A percentile compares a stretch with the other conserved stretches of the same genome.
Evolutionary conservation across 2,113 vertebrate species (phyloP).

Genomic region (Anseranas semipalmata): DNA sequence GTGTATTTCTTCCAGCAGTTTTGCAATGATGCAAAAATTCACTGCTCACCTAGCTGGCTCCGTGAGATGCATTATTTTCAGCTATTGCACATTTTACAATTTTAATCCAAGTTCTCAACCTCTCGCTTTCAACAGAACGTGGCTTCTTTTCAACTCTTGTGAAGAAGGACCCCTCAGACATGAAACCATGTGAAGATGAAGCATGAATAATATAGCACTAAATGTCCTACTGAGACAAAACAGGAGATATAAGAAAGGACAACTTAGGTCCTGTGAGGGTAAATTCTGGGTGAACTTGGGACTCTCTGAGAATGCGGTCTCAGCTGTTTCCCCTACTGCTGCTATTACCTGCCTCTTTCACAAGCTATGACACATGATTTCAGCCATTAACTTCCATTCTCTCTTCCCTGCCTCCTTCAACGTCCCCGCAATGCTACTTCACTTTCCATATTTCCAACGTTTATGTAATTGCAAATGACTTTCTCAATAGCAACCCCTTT

Average conservation of each 20-base stretch:
- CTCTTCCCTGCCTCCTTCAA: neutral
- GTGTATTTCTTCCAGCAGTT: neutral
- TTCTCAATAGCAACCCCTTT: neutral
- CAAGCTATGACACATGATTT: neutral
- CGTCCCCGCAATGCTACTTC: neutral
- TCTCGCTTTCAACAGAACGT: slow-evolving; percentile 68
- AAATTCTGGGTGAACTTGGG: neutral
- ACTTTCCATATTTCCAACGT: neutral
- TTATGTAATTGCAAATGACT: neutral
- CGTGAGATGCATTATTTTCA: neutral
- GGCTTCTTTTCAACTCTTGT: slow-evolving; percentile 41
- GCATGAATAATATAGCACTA: neutral
- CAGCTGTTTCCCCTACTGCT: neutral
- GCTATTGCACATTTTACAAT: neutral
- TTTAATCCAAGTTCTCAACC: neutral
- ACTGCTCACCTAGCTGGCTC: neutral
- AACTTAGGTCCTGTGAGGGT: neutral
- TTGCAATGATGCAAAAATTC: neutral
- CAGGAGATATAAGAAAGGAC: neutral
- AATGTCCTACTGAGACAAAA: neutral
- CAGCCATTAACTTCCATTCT: neutral
- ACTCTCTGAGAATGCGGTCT: neutral
- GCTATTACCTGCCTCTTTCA: neutral
- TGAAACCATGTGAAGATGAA: slow-evolving; percentile 61
- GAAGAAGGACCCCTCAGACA: slow-evolving; percentile 73